Evolutionary conservation across 1,140 invertebrate genomes (phyloP).

Genomic region (Diachasma alloeum): DNA sequence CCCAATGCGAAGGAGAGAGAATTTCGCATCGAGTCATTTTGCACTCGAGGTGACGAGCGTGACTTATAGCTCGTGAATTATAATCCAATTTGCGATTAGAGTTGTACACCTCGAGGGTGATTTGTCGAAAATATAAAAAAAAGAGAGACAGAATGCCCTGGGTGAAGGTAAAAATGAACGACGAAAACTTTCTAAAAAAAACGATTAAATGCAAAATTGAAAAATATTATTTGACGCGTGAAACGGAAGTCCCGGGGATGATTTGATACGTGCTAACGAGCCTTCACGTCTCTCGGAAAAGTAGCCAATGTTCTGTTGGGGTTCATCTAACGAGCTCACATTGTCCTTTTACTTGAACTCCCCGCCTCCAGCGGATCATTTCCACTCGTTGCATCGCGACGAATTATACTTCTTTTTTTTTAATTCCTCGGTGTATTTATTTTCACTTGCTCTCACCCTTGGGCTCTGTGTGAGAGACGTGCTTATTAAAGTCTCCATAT

Average conservation of each 20-base stretch:
- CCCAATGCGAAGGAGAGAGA: background rate
- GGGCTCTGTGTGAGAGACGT: background rate
- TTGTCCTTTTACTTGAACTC: constrained; percentile 17
- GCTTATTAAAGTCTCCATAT: constrained; percentile 3
- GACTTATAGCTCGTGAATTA: constrained; percentile 63
- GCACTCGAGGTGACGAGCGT: constrained; percentile 59
- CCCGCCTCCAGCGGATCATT: background rate
- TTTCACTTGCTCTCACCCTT: background rate
- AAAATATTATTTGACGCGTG: constrained; percentile 32
- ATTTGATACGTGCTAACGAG: constrained; percentile 23
- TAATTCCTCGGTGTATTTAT: background rate
- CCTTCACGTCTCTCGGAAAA: background rate
- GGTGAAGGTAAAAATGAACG: background rate
- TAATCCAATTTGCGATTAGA: constrained; percentile 65
- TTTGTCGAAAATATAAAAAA: constrained; percentile 11
- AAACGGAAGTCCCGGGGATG: constrained; percentile 14
- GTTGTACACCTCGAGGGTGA: constrained; percentile 41
- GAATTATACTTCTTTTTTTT: background rate
- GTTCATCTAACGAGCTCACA: constrained; percentile 28
- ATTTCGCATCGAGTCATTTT: constrained; percentile 46
- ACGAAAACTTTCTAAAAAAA: background rate
- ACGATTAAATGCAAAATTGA: constrained; percentile 19
- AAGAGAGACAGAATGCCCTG: background rate
- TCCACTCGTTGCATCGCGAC: background rate
- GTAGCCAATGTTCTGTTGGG: background rate